Evolutionary conservation across 2,113 vertebrate genomes (phyloP), one percentile per base, ranked within the genome.

Genomic region (Jacana jacana): DNA sequence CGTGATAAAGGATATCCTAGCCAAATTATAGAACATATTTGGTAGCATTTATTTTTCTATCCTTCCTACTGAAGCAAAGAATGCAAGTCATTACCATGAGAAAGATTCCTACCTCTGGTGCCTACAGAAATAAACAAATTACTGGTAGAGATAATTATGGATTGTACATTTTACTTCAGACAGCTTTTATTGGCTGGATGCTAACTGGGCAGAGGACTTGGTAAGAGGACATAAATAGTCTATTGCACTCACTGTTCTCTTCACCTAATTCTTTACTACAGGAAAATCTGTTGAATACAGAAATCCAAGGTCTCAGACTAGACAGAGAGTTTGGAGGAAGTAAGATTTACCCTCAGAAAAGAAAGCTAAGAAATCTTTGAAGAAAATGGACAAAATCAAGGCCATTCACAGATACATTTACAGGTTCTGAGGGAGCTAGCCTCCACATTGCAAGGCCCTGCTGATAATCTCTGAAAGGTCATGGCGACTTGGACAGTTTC

Each of bases 401-500:
- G 4, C 23, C 6, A 10, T 22, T 31, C 31, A 44, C 25, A 60
- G n/a, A 65, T 73, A 40, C 5, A 61, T 31, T 35, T 31, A 61
- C 19, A 73, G 17, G 33, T 30, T 22, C 44, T 76, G 33, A 42
- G 20, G 18, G 22, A 79, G 18, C 22, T 73, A 39, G 4, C 30
- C 30, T 88, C 28, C 30, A 31, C 10, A 14, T 16, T 83, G 7
- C 19, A 54, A 66, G 31, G 46, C 11, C 30, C 28, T 16, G 25
- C 16, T 13, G 8, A 44, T 33, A 63, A 55, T 25, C 40, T 37
- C 40, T 69, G 27, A 65, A 79, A 77, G 6, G 17, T 77, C 23
- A 40, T 37, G n/a, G 25, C 0, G 2, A 28, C 18, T 52, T 11
- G 3, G 4, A 4, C 13, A 49, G 4, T n/a, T 28, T 52, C 33